Conservation (phyloP, 2,888 invertebrate genomes). For the Phorcus lineatus region DNA sequence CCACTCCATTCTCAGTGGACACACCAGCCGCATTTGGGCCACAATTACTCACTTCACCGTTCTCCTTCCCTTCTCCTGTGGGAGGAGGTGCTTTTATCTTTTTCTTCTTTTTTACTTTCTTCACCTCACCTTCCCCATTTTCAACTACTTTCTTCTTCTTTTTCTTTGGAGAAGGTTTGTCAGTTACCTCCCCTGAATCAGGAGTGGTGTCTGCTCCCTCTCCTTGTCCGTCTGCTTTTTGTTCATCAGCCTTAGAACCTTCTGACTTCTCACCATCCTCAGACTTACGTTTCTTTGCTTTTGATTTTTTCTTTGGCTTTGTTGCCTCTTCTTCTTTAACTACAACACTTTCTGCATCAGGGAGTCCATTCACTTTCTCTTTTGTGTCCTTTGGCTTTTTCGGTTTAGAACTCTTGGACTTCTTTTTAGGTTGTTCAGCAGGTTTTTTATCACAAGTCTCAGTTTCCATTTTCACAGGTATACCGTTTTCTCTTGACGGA, state of each 20-base stretch:
- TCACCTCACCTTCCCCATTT: constrained; percentile 21
- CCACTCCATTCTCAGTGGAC: background rate
- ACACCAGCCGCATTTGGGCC: constrained; percentile 23
- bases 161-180: background rate
- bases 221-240: background rate
- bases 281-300: background rate
- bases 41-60: constrained; percentile 27
- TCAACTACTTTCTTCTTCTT: background rate
- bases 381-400: background rate
- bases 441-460: background rate
- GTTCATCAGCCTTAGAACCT: background rate
- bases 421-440: constrained; percentile 29
- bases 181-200: background rate
- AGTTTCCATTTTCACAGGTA: background rate
- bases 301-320: constrained; percentile 13
- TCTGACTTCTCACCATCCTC: background rate
- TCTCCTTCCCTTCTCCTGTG: constrained; percentile 22
- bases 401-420: constrained; percentile 26
- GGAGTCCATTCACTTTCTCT: background rate
- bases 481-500: background rate
- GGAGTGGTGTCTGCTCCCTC: background rate
- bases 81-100: background rate
- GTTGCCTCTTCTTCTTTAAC: background rate
- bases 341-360: background rate
- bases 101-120: constrained; percentile 26